Conservation (phyloP, 2,113 vertebrate species). For the Oostethus manadensis region DNA sequence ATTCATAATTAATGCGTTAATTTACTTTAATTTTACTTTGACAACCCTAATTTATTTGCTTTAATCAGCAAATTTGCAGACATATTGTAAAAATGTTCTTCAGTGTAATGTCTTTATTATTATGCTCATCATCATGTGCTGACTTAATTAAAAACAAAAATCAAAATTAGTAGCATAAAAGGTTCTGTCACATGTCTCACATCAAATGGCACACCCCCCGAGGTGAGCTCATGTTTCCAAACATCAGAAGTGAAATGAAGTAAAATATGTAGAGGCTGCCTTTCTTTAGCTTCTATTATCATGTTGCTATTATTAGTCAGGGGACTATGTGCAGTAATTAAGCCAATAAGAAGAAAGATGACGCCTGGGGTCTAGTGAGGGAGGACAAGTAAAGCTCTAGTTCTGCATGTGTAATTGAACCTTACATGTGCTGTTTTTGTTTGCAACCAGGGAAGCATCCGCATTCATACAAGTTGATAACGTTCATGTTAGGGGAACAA, state of each 20-base stretch:
- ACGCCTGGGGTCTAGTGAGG: slow-evolving; percentile 9
- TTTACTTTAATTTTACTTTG: too few relatives aligned
- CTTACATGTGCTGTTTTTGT: not conserved
- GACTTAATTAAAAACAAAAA: too few relatives aligned
- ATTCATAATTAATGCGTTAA: too few relatives aligned
- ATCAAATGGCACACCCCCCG: not conserved
- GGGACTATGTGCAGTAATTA: slow-evolving; percentile 12
- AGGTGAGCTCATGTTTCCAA: slow-evolving; percentile 25
- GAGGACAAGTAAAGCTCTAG: slow-evolving; percentile 8
- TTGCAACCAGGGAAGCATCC: not conserved
- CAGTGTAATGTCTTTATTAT: too few relatives aligned
- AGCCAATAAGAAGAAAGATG: not conserved
- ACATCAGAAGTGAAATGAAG: slow-evolving; percentile 26
- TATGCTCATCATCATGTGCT: too few relatives aligned
- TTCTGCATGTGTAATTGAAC: slow-evolving; percentile 18
- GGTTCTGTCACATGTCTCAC: too few relatives aligned
- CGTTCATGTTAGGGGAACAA: too few relatives aligned
- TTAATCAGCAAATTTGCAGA: too few relatives aligned
- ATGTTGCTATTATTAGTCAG: slow-evolving; percentile 25
- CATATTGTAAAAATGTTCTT: too few relatives aligned
- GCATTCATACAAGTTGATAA: not conserved
- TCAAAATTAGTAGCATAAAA: too few relatives aligned
- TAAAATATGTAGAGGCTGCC: slow-evolving; percentile 7
- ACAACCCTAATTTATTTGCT: too few relatives aligned
- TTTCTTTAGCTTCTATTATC: slow-evolving; percentile 19